phyloP scores from a whole-genome alignment of 1,140 invertebrate species.

The Drosophila funebris region DNA sequence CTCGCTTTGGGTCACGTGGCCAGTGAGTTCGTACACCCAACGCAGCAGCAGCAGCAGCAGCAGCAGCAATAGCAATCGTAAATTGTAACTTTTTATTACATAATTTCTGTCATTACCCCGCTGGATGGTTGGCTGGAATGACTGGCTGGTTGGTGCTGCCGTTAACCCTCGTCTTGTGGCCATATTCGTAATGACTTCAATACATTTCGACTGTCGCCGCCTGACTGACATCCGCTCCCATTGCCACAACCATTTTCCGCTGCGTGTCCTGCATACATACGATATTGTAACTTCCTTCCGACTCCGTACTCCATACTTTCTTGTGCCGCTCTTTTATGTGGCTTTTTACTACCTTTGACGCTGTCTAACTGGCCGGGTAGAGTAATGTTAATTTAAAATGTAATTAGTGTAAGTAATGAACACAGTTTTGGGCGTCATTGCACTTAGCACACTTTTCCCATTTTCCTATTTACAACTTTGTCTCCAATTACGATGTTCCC shows the following conservation, averaged over 20 bases:
- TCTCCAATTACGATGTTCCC: neutral
- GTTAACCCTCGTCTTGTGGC: conserved; percentile 68
- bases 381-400: conserved; percentile 80
- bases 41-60: neutral
- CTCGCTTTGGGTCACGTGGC: conserved; percentile 58
- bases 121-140: conserved; percentile 39
- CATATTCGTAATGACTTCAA: conserved; percentile 81
- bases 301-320: neutral
- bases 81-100: conserved; percentile 83
- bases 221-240: conserved; percentile 57
- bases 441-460: conserved; percentile 39
- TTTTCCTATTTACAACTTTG: neutral
- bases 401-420: conserved; percentile 83
- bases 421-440: conserved; percentile 60
- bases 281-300: conserved; percentile 19
- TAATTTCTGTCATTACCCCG: conserved; percentile 81
- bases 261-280: conserved; percentile 74
- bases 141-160: conserved; percentile 29
- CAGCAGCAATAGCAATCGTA: conserved; percentile 64
- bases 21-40: conserved; percentile 5
- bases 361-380: conserved; percentile 54
- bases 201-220: conserved; percentile 76
- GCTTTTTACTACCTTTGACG: conserved; percentile 49
- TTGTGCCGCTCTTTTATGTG: conserved; percentile 54
- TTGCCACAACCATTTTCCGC: conserved; percentile 40